Percentiles rank a stretch among this genome's conserved stretches.
Conservation (phyloP, 2,797 vertebrate species). For the Cynodonichthys magdalenae region DNA sequence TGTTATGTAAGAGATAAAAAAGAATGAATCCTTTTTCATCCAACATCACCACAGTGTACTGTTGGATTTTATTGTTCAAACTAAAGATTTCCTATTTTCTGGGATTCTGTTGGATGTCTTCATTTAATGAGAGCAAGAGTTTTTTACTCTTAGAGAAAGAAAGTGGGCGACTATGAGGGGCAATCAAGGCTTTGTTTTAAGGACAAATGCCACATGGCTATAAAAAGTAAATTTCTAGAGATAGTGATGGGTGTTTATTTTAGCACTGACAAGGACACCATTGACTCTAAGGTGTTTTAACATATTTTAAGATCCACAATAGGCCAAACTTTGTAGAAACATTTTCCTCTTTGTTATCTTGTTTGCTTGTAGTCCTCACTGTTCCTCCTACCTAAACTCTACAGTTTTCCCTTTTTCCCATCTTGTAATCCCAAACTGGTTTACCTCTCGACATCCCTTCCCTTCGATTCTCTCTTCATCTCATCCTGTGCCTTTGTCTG, state of each 20-base stretch:
- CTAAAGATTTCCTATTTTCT: conserved; percentile 50
- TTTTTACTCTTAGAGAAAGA: conserved; percentile 33
- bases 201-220: conserved; percentile 26
- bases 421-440: conserved; percentile 22
- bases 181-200: conserved; percentile 17
- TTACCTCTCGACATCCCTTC: conserved; percentile 7
- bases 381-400: conserved; percentile 1
- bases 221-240: conserved; percentile 10
- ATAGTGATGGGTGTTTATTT: background rate
- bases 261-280: conserved; percentile 1
- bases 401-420: background rate
- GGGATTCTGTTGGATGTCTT: conserved; percentile 13
- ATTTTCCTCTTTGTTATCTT: background rate
- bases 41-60: conserved; percentile 31
- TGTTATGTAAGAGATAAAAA: conserved; percentile 54
- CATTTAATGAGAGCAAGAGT: conserved; percentile 49
- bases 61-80: conserved; percentile 35
- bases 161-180: conserved; percentile 26
- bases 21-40: conserved; percentile 39
- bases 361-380: background rate
- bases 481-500: conserved; percentile 40
- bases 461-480: conserved; percentile 19
- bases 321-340: background rate
- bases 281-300: background rate
- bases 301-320: background rate